Conservation (phyloP, 2,113 vertebrate species). For the Melozone crissalis region DNA sequence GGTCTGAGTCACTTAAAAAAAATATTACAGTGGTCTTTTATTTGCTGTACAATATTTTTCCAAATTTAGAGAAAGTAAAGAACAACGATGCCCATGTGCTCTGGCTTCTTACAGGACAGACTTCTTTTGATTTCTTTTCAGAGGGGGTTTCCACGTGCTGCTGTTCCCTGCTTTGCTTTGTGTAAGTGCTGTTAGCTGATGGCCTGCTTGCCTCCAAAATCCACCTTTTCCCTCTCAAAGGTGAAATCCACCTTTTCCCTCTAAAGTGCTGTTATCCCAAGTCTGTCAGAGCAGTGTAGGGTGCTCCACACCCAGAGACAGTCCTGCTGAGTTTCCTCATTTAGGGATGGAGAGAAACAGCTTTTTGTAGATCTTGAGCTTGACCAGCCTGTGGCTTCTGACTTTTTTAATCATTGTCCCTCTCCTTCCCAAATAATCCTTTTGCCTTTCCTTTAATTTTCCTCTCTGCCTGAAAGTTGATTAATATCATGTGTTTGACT, state of each 20-base stretch:
- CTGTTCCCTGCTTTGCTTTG: neutral
- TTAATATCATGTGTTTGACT: neutral
- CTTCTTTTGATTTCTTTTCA: neutral
- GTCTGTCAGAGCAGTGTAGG: neutral
- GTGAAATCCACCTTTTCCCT: neutral
- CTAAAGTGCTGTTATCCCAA: neutral
- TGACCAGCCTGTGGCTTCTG: neutral
- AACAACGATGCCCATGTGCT: rapidly evolving
- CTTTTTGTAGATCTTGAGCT: neutral
- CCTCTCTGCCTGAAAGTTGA: neutral
- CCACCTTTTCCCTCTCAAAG: no score
- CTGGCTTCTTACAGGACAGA: neutral
- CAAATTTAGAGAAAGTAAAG: rapidly evolving
- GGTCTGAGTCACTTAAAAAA: neutral
- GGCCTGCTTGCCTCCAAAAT: no score
- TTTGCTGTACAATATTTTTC: neutral
- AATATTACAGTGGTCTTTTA: neutral
- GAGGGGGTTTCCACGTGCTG: neutral
- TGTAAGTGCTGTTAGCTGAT: neutral
- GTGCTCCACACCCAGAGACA: neutral
- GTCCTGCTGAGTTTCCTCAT: neutral
- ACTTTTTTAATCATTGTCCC: neutral
- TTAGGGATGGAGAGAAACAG: neutral
- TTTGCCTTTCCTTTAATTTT: neutral
- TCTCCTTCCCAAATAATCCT: neutral